Evolutionary conservation across 1,140 invertebrate genomes (phyloP), one percentile per base, ranked within the genome.

Genomic region (Zaprionus ornatus): DNA sequence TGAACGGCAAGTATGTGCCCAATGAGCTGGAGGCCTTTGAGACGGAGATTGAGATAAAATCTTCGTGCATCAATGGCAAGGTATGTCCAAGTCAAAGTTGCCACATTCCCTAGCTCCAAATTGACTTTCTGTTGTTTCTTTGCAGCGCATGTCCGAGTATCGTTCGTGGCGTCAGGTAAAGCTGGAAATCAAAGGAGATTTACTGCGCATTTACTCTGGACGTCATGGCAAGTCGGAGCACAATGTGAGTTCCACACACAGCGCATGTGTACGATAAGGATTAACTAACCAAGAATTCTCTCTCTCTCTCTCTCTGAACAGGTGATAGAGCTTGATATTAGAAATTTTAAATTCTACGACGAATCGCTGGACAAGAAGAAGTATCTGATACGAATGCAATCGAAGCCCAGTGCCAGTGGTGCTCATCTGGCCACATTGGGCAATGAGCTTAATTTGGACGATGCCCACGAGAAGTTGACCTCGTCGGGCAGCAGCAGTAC

Each of bases 141-240:
- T 50, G 19, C 25, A 92, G 91, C 90, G 91, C 75, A 90, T 91
- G 74, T 91, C 91, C 50, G 91, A 92, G 42, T 92, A 91, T 73
- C 91, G 91, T 65, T 92, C 91, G n/a, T 92, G 91, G 91, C 87
- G 90, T 35, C 91, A 92, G 75, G 90, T 91, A 27, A 92, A 92
- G 66, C 82, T 92, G 57, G 91, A 92, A 59, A 91, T 92, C 27
- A 91, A 92, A 37, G 91, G 91, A 15, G 91, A 92, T 73, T 32
- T 90, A 64, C 57, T 92, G 77, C 91, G 83, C 70, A 92, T 92
- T 61, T 92, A 90, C 77, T 87, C 91, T 45, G 79, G 90, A 45
- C 91, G 91, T 13, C 88, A 82, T 74, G 65, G 64, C 50, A 92
- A 92, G 76, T 91, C 91, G 55, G 91, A 92, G 65, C 91, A 85